Evolutionary conservation across 1,140 invertebrate species (phyloP).

Genomic region (Rhynchophorus ferrugineus): DNA sequence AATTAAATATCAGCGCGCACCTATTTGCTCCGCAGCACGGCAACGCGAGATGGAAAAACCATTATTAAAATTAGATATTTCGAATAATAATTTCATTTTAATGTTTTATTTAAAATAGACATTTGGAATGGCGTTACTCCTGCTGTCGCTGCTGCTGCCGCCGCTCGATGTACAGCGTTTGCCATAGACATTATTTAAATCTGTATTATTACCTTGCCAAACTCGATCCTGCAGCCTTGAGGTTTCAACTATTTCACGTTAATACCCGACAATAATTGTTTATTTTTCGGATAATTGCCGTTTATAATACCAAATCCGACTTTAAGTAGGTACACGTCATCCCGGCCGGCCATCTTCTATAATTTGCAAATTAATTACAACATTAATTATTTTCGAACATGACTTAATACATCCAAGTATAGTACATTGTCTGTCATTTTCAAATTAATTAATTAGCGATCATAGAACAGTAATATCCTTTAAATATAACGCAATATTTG

Average conservation of each 20-base stretch:
- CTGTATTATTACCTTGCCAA: conserved; percentile 22
- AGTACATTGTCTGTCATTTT: too few species aligned
- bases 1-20: too few species aligned
- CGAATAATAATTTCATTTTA: neutral
- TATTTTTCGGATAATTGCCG: conserved; percentile 7
- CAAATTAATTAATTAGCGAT: too few species aligned
- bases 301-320: neutral
- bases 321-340: neutral
- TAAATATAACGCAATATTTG: too few species aligned
- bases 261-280: conserved; percentile 17
- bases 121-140: too few species aligned
- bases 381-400: too few species aligned
- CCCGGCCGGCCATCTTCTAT: too few species aligned
- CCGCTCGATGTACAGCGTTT: neutral
- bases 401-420: too few species aligned
- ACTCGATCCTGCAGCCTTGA: conserved; percentile 27
- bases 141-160: too few species aligned
- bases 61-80: neutral
- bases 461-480: too few species aligned
- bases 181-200: neutral
- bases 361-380: too few species aligned
- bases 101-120: neutral
- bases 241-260: conserved; percentile 26
- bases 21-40: too few species aligned
- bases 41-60: neutral